These are phyloP conservation scores for Antheraea pernyi DNA, from an alignment of 1,140 invertebrate genomes.

Conservation along the genomic window DNA sequence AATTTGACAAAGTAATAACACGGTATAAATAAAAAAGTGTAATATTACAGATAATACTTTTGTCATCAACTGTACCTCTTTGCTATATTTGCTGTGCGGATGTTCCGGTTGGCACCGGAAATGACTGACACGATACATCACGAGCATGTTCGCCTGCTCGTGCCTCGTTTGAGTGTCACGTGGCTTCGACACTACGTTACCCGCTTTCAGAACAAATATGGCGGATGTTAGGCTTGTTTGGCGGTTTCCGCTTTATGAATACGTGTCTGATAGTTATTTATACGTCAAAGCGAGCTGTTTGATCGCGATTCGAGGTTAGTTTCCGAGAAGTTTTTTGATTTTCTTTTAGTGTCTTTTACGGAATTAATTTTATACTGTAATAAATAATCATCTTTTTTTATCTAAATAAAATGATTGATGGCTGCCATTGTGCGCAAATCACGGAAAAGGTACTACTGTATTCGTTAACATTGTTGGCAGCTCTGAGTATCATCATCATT, in stretches of 20 bases:
- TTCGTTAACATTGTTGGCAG: no score
- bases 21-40: not conserved
- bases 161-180: not conserved
- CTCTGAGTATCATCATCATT: no score
- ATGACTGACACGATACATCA: constrained; percentile 30
- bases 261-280: not conserved
- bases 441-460: no score
- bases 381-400: no score
- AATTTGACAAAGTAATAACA: no score
- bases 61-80: constrained; percentile 12
- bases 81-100: constrained; percentile 25
- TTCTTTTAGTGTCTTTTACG: no score
- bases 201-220: constrained; percentile 4
- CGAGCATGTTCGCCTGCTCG: constrained; percentile 13
- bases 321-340: no score
- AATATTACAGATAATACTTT: not conserved
- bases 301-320: not conserved
- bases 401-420: no score
- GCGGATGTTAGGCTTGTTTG: not conserved
- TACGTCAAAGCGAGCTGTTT: not conserved
- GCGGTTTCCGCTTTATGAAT: not conserved
- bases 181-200: constrained; percentile 6
- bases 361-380: no score
- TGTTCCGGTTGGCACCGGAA: constrained; percentile 30
- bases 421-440: no score